Base-by-base conservation (phyloP, 2,113 vertebrate genomes). In the Sceloporus tristichus region DNA sequence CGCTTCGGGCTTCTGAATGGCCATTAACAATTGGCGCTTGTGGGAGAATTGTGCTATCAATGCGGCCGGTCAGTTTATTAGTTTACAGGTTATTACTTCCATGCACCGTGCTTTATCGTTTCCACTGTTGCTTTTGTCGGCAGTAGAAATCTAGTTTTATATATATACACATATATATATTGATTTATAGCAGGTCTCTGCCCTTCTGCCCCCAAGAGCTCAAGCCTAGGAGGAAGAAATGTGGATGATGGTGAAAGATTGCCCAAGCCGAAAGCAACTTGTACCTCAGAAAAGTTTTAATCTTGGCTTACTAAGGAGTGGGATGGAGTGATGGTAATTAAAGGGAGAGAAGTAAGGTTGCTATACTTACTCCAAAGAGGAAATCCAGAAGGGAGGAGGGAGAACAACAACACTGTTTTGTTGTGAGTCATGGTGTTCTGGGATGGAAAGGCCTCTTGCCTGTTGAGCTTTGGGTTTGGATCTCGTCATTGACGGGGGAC, bases 41-140 rank as follows among this genome's bases (percentile, higher is more conserved):
- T 84, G 94, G 93, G 92, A 92, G 89, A 0, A 0, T 89, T 89
- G 90, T 18, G 77, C 92, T 91, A 90, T 94, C 91, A 66, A 93
- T 95, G 90, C 89, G 82, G 91, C 88, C 87, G 90, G 78, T 91
- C 94, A 89, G 90, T 95, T 96, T 96, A 96, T 95, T 96, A 94
- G 94, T 95, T 96, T 96, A 95, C 92, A 92, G 94, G 92, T 95
- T 96, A 96, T 96, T 94, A 62, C 84, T 85, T 85, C 84, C 25
- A 65, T 66, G 74, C 6, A 59, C 38, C 40, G 38, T 62, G 74
- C 84, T 77, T 48, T 5, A 66, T 85, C 25, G 59, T 66, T 85
- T 78, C 42, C 59, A 78, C 23, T 48, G 74, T 66, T 85, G 16
- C 38, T 85, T 85, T 66, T 85, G 84, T 65, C 84, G 11, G 84